Conservation (phyloP, 2,797 vertebrate genomes). For the Adelosebastes latens region DNA sequence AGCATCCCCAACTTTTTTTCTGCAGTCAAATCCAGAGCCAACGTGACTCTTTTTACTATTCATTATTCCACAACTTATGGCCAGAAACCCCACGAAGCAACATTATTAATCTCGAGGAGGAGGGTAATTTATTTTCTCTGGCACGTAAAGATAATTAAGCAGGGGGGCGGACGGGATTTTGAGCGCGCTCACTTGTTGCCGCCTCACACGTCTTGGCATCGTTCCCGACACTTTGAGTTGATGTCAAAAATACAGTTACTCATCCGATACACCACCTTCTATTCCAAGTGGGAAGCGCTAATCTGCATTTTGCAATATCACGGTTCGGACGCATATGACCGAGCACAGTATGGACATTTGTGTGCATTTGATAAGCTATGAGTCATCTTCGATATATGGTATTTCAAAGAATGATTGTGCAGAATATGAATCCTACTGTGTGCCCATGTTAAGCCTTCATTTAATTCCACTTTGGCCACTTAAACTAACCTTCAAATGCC, state of each 20-base stretch:
- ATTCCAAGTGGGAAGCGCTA: conserved; percentile 14
- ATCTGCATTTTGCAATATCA: conserved; percentile 45
- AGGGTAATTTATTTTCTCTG: conserved; percentile 76
- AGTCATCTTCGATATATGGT: background rate
- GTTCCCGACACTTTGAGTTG: conserved; percentile 51
- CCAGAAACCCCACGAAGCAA: conserved; percentile 48
- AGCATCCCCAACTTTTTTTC: background rate
- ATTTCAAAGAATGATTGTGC: background rate
- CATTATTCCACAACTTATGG: conserved; percentile 51
- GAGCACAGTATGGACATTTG: background rate
- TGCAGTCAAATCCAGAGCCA: conserved; percentile 37
- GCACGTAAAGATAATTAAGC: conserved; percentile 73
- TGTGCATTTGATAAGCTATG: background rate
- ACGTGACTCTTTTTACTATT: conserved; percentile 47
- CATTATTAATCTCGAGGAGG: conserved; percentile 72
- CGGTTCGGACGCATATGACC: conserved; percentile 11
- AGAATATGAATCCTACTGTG: background rate
- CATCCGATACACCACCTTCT: conserved; percentile 41
- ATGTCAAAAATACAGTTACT: conserved; percentile 63
- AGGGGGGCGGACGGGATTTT: conserved; percentile 46
- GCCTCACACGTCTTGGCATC: conserved; percentile 50
- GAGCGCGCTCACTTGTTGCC: conserved; percentile 44
- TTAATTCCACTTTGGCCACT: conserved; percentile 24
- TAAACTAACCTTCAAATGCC: conserved; percentile 17
- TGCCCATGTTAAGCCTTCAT: background rate